These are phyloP conservation scores for Prunella strophiata DNA, from an alignment of 2,797 vertebrate genomes.

Conservation along the genomic window DNA sequence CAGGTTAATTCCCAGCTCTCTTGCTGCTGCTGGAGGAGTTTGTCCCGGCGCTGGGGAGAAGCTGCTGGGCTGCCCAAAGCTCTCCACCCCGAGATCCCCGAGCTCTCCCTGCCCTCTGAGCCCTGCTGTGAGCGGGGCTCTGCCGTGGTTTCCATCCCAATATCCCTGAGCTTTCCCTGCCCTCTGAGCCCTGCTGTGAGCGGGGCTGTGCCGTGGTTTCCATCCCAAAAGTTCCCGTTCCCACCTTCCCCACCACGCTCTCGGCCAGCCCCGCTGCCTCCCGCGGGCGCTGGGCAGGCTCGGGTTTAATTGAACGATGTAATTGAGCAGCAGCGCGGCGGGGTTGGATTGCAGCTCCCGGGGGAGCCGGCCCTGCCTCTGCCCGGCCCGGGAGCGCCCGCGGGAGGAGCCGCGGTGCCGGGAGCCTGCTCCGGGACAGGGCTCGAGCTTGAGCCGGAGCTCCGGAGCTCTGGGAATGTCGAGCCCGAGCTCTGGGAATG, in stretches of 20 bases:
- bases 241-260: rapidly evolving
- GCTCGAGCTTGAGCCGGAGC: background rate
- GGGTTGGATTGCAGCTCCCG: background rate
- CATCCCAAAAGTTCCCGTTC: background rate
- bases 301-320: background rate
- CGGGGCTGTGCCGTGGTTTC: rapidly evolving
- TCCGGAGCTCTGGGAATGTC: too few species aligned
- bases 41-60: background rate
- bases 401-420: background rate
- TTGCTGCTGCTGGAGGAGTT: background rate
- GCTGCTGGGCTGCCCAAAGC: background rate
- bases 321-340: background rate
- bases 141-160: rapidly evolving
- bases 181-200: background rate
- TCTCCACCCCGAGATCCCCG: rapidly evolving
- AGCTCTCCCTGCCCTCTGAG: background rate
- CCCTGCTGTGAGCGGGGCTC: background rate
- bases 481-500: too few species aligned
- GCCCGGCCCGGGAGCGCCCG: background rate
- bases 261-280: background rate
- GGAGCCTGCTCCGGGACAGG: background rate
- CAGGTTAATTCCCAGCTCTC: background rate
- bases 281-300: background rate
- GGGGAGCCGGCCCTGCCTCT: background rate
- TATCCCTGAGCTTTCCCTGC: background rate